Conservation (phyloP, 2,113 vertebrate species). For the Rhinopomastus cyanomelas region DNA sequence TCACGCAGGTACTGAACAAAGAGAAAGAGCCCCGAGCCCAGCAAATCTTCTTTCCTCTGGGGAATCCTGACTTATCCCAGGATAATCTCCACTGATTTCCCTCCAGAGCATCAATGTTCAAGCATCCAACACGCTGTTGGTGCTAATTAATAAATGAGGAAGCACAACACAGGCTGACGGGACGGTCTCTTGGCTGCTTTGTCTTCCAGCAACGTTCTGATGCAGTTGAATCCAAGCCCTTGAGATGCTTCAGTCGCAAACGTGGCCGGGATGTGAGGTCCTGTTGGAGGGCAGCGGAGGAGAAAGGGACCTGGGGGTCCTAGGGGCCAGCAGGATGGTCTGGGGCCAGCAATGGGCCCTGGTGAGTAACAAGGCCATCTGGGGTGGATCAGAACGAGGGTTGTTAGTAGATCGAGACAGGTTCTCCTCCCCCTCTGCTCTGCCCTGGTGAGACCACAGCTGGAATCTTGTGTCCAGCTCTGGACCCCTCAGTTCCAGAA, state of each 20-base stretch:
- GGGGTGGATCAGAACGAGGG: too few species aligned
- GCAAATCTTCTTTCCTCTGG: background rate
- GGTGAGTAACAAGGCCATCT: too few species aligned
- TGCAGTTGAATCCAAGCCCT: background rate
- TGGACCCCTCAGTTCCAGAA: too few species aligned
- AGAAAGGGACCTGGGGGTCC: too few species aligned
- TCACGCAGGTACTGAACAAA: background rate
- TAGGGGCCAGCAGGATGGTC: too few species aligned
- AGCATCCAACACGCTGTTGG: background rate
- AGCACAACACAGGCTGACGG: background rate
- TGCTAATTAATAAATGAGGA: background rate
- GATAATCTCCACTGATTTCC: background rate
- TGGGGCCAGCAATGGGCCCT: too few species aligned
- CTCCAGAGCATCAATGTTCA: background rate
- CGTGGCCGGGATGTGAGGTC: accelerated
- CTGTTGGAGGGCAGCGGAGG: accelerated
- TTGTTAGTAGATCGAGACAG: too few species aligned
- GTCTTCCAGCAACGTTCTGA: background rate
- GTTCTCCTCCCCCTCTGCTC: too few species aligned
- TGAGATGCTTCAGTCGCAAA: background rate
- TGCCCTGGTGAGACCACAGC: too few species aligned
- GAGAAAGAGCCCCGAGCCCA: background rate
- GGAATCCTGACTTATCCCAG: background rate
- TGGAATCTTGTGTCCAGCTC: too few species aligned
- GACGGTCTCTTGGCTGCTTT: constrained; percentile 5